A percentile compares a stretch with the other conserved stretches of the same genome.
Conservation (phyloP, 2,113 vertebrate species). For the Crotalus helleri region DNA sequence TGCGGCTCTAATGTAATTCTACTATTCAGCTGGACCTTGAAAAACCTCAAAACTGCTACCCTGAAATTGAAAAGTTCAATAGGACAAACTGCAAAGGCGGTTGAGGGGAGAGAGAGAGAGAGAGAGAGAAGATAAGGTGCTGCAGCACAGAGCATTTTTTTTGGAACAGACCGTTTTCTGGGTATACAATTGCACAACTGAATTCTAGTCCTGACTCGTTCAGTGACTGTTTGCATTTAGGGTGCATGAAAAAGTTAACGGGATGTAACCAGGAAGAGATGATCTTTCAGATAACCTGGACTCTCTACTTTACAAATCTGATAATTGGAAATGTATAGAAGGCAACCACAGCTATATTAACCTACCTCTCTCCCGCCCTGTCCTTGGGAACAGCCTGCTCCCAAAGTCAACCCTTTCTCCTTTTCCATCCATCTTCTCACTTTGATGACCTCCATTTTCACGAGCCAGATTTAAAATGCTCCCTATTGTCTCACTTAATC, state of each 20-base stretch:
- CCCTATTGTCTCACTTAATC: slow-evolving; percentile 54
- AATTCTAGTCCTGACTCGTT: background rate
- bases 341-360: background rate
- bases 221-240: no score
- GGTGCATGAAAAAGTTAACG: no score
- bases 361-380: background rate
- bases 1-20: no score
- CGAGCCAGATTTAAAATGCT: slow-evolving; percentile 54
- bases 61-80: background rate
- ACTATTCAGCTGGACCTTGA: background rate
- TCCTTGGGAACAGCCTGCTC: background rate
- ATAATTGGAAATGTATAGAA: background rate
- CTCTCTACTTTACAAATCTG: background rate
- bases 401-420: background rate
- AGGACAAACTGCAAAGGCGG: background rate
- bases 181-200: background rate
- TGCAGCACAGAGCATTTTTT: background rate
- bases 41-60: background rate
- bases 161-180: no score
- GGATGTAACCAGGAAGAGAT: background rate
- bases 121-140: no score
- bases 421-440: background rate
- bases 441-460: slow-evolving; percentile 26
- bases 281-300: background rate
- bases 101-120: no score